Evolutionary conservation across 2,888 invertebrate species (phyloP).

Genomic region (Hyposoter didymator): DNA sequence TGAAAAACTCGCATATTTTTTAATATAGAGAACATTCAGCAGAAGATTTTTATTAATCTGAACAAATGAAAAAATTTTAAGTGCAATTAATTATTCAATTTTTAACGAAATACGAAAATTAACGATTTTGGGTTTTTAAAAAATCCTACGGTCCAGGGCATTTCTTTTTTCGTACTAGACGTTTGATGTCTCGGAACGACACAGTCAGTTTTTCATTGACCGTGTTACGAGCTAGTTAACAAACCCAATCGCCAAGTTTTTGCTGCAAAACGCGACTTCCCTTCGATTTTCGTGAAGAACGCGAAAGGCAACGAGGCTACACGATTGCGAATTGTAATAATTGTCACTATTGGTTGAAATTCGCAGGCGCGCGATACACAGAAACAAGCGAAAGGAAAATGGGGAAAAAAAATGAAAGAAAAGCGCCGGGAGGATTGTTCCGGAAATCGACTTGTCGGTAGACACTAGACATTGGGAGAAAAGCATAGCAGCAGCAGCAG

Average conservation of each 20-base stretch:
- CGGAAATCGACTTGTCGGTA: conserved; percentile 56
- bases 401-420: background rate
- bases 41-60: background rate
- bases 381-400: background rate
- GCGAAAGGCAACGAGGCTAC: background rate
- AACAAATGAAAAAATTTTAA: background rate
- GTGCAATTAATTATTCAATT: background rate
- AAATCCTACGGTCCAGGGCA: background rate
- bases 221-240: too few species aligned
- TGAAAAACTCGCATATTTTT: too few species aligned
- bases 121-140: background rate
- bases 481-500: too few species aligned
- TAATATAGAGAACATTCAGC: background rate
- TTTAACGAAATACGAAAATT: background rate
- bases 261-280: background rate
- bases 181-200: background rate
- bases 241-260: background rate
- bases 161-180: background rate
- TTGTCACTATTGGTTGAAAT: background rate
- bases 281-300: background rate
- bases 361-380: background rate
- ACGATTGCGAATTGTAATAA: background rate
- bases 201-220: background rate
- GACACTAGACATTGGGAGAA: conserved; percentile 1
- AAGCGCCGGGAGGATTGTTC: conserved; percentile 10